Evolutionary conservation across 1,140 invertebrate species (phyloP).

Genomic region (Hypothenemus hampei): DNA sequence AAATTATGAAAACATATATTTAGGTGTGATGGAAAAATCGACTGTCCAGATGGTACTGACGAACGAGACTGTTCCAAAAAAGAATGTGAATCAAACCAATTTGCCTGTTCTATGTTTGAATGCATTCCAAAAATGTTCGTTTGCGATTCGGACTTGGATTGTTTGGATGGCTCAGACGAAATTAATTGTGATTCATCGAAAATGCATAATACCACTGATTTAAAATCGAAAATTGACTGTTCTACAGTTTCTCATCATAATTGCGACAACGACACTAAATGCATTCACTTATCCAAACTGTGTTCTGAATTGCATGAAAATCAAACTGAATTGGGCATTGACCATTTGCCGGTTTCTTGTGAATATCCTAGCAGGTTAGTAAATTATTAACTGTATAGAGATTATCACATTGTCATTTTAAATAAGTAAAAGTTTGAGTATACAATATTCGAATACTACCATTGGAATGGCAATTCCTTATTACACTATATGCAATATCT

Average conservation of each 20-base stretch:
- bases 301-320: too few species aligned
- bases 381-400: too few species aligned
- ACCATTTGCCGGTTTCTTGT: too few species aligned
- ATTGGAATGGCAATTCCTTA: too few species aligned
- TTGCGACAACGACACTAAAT: conserved; percentile 63
- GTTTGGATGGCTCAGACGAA: conserved; percentile 64
- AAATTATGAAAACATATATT: too few species aligned
- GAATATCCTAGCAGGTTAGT: too few species aligned
- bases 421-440: too few species aligned
- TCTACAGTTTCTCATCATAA: conserved; percentile 52
- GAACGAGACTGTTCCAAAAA: conserved; percentile 48
- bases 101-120: conserved; percentile 53
- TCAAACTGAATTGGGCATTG: too few species aligned
- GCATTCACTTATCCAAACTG: too few species aligned
- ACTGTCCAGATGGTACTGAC: conserved; percentile 56
- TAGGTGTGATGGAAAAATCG: conserved; percentile 35
- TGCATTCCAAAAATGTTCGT: conserved; percentile 62
- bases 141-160: conserved; percentile 66
- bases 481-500: too few species aligned
- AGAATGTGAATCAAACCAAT: conserved; percentile 52
- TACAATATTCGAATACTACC: too few species aligned
- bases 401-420: too few species aligned
- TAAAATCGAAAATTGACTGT: conserved; percentile 45
- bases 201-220: conserved; percentile 32
- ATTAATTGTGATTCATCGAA: conserved; percentile 56